phyloP scores from a whole-genome alignment of 2,797 vertebrate genomes.

The Melopsittacus undulatus region DNA sequence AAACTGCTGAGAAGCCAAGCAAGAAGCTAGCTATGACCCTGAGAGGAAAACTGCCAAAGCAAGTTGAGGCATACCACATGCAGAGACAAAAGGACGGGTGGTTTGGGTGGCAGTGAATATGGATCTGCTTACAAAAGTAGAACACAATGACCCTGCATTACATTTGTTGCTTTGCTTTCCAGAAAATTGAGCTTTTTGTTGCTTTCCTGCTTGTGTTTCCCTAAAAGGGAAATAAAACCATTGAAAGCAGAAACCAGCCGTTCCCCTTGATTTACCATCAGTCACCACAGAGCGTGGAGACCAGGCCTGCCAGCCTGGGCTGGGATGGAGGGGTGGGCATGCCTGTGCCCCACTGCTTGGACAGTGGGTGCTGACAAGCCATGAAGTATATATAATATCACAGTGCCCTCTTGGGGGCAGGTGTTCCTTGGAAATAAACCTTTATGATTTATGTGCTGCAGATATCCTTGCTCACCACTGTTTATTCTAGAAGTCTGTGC shows the following conservation, averaged over 20 bases:
- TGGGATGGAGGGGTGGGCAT: background rate
- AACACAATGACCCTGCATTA: background rate
- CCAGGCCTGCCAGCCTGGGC: background rate
- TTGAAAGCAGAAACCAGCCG: background rate
- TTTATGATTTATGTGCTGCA: fast-evolving
- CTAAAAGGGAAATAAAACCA: background rate
- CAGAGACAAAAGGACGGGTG: fast-evolving
- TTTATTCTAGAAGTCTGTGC: background rate
- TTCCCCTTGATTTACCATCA: background rate
- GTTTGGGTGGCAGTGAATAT: background rate
- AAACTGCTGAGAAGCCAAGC: background rate
- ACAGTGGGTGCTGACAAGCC: fast-evolving
- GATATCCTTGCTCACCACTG: fast-evolving
- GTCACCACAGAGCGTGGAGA: background rate
- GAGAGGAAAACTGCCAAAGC: background rate
- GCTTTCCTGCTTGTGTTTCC: background rate
- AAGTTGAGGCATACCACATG: background rate
- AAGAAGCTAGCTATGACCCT: background rate
- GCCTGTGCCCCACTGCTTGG: fast-evolving
- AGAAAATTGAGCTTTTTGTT: background rate
- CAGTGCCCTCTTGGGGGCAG: conserved; percentile 60
- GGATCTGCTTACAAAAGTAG: background rate
- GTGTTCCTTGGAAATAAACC: background rate
- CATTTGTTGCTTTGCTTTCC: background rate
- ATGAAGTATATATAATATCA: background rate